Evolutionary conservation across 2,113 vertebrate genomes (phyloP), one percentile per base, ranked within the genome.

Genomic region (Oncorhynchus keta): DNA sequence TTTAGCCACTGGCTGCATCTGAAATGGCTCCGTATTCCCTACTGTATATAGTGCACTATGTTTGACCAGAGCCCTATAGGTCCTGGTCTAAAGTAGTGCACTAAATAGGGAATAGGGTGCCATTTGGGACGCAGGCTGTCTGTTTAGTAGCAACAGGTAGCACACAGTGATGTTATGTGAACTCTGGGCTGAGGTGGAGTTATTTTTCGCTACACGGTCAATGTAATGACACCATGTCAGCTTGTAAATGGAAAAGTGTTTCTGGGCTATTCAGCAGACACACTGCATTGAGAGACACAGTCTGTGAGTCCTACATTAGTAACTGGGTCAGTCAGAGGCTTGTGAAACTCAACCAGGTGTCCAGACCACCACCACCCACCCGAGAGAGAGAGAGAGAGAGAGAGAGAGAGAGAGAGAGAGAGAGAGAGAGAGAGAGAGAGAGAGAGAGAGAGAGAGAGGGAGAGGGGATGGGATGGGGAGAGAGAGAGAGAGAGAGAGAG

Each of bases 271-370:
- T 81, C 59, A 73, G 64, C 70, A 78, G 82, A 81, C 74, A 86
- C 84, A 81, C 83, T 85, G 77, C 82, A 74, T 11, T 51, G 79
- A 87, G 78, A 84, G 76, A 79, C 81, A 3, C 82, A 85, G 80
- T 4, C 6, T 61, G 18, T 22, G 59, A 22, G 59, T 61, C 20
- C 59, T 22, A 80, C 83, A 86, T 87, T 83, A 89, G 79, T 79
- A 89, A 87, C 79, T 87, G 81, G 89, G 90, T 91, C 89, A 88
- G 89, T 79, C 85, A 86, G 59, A 79, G 84, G 84, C 85, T 86
- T 35, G 76, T 89, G 89, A 91, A 90, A 89, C 87, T 89, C 87
- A 88, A 86, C 85, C 86, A 88, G 87, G 90, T 90, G 85, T 90
- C 85, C 81, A 78, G 68, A 77, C 83, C 78, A 65, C 82, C 72